Base-by-base conservation (phyloP, 2,888 invertebrate species). In the Dione juno region DNA sequence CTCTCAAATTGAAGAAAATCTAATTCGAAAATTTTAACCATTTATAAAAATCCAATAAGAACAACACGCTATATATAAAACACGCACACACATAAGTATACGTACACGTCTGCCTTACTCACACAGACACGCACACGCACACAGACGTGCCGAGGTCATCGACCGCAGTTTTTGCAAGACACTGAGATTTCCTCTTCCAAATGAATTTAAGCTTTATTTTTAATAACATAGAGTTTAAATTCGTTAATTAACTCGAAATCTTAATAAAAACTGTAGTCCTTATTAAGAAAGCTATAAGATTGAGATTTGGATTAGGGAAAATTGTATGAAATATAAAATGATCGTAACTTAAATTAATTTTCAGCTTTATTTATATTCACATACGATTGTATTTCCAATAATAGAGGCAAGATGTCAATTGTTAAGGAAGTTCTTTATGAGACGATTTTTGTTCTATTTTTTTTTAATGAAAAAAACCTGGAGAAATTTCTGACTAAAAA, bases 81-180 rank as follows among this genome's bases (percentile, higher is more conserved):
- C 67, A 57, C 75, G 61, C 66, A 66, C 65, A 37, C 11, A n/a
- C 28, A 1, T 28, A 48, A 16, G 10, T 19, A 19, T 72, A 61
- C 11, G 40, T 58, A 72, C 75, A 69, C 69, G 76, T 73, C 75
- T 72, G 75, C 52, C 59, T 64, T 69, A 67, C 69, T 57, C 74
- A 69, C 54, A 74, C 73, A 48, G 45, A 58, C 67, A 28, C 43
- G 59, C 21, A 35, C 66, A 43, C 21, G 16, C 65, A 21, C 59
- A 70, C 65, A 50, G 40, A 41, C 66, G 45, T 52, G 8, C 41
- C 63, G 35, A 77, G 86, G 82, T 85, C 84, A 79, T 75, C 80
- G 86, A 84, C 86, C 84, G 77, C 78, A 76, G 78, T 83, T 84
- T 86, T 84, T 84, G 84, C 84, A 81, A 81, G 75, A 75, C 78